A percentile compares a stretch with the other conserved stretches of the same genome.
These are phyloP conservation scores for Alloplasta piceator DNA, from an alignment of 2,888 invertebrate species.

Conservation along the genomic window DNA sequence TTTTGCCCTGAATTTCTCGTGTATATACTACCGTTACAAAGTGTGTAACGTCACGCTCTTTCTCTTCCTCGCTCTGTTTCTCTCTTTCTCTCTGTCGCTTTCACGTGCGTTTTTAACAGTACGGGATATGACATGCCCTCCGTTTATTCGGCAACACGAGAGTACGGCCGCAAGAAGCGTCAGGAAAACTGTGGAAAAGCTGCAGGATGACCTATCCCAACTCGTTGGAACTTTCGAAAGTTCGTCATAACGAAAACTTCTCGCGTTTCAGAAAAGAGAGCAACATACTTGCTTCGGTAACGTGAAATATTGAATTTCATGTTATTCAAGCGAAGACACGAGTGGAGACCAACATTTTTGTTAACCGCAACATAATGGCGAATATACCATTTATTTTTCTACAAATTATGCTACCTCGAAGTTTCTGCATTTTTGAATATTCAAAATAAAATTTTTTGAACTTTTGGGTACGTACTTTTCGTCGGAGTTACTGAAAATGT, in stretches of 20 bases:
- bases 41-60: conserved; percentile 49
- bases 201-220: conserved; percentile 34
- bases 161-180: neutral
- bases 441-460: no score
- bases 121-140: neutral
- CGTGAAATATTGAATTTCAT: neutral
- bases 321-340: neutral
- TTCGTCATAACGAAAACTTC: conserved; percentile 30
- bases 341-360: no score
- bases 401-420: no score
- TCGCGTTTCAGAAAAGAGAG: neutral
- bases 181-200: conserved; percentile 25
- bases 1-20: conserved; percentile 26
- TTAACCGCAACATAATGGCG: no score
- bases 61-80: no score
- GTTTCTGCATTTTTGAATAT: no score
- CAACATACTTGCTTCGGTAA: neutral
- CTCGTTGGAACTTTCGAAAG: conserved; percentile 54
- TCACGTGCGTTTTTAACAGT: no score
- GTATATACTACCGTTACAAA: neutral
- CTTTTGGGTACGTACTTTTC: no score
- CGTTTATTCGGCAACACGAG: neutral
- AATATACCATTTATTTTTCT: no score
- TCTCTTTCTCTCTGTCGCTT: no score
- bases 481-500: no score